Base-by-base conservation (phyloP, 2,797 vertebrate genomes). In the Peromyscus melanophrys region DNA sequence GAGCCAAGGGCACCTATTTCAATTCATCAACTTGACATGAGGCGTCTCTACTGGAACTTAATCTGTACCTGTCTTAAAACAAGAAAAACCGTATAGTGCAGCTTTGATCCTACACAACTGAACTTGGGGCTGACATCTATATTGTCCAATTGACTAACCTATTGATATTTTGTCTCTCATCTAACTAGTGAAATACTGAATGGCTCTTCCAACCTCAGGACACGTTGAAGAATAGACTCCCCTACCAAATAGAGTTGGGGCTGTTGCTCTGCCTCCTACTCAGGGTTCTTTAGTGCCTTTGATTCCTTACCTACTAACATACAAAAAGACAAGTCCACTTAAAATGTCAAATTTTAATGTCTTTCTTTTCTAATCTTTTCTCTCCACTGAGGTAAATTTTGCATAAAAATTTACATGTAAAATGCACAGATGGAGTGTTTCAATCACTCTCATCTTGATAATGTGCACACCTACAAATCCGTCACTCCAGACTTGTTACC, bases 1-100 rank as follows among this genome's bases (percentile, higher is more conserved):
- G 34, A 73, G 6, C 46, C 88, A 92, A 93, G 92, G 73, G 43
- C 84, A 89, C 21, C 4, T 0, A 43, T 95, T 92, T 90, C 67
- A 83, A 78, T 89, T 37, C 75, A 61, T 96, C 77, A 55, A 86
- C 82, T 81, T 93, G 91, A 89, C 95, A 85, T 73, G 78, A 87
- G 37, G 23, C 77, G 92, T 96, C 52, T 63, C 85, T 81, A 31
- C 6, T 46, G 43, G 67, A 95, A 86, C 46, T 80, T 77, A 94
- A 93, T 94, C 65, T 92, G 40, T 95, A 49, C 67, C 52, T 94
- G 92, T 90, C 73, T 67, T 92, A 94, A 96, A 93, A 90, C 65
- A 81, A 89, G 34, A 43, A 17, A 59, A 95, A 73, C 52, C 2
- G 5, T 17, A 73, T 3, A 34, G 14, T 40, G 16, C 52, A 46